Conservation (phyloP, 2,797 vertebrate species). For the Pristis pectinata region DNA sequence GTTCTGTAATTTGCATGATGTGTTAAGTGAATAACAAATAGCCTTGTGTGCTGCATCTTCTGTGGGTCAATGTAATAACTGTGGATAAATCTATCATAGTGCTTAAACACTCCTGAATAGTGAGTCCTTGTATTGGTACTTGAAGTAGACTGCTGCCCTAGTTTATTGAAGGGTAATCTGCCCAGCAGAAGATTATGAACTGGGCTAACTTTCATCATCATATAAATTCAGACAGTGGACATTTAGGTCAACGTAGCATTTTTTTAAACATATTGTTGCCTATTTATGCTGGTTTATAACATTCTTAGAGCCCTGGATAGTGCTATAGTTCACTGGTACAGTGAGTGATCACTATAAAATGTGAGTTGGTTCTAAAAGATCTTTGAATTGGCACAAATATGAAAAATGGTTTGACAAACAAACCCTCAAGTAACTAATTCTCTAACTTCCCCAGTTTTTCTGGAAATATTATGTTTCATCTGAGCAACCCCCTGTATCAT, state of each 20-base stretch:
- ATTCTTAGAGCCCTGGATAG: neutral
- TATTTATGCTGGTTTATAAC: neutral
- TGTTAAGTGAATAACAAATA: neutral
- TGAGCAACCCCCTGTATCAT: neutral
- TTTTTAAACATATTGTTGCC: neutral
- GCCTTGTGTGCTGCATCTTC: neutral
- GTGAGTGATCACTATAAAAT: neutral
- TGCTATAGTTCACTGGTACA: neutral
- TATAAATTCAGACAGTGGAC: neutral
- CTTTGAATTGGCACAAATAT: neutral
- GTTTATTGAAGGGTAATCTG: neutral
- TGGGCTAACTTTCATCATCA: neutral
- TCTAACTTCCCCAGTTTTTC: neutral
- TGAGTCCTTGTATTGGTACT: neutral
- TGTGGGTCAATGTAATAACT: neutral
- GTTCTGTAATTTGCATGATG: neutral
- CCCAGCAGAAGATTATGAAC: neutral
- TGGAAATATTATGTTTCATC: neutral
- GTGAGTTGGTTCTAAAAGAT: neutral
- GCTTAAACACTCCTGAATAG: neutral
- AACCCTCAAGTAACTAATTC: neutral
- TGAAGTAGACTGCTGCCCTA: neutral
- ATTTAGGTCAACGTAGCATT: neutral
- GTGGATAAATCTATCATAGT: neutral
- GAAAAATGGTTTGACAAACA: neutral